Percentiles rank a stretch among this genome's conserved stretches.
Conservation (phyloP, 1,140 invertebrate species). For the Drosophila asahinai region DNA sequence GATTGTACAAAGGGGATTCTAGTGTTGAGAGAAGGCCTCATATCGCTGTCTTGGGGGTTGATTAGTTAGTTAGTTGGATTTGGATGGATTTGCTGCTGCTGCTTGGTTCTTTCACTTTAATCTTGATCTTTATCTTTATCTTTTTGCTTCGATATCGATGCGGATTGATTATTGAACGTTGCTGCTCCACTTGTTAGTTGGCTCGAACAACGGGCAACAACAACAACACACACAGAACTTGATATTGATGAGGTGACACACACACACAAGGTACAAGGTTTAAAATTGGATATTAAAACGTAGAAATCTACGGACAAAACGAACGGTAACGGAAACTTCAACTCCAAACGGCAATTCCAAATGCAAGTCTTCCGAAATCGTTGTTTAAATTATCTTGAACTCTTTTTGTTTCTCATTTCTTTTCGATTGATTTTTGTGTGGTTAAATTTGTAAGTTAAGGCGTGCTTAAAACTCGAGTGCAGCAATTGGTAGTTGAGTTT, state of each 20-base stretch:
- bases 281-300: constrained; percentile 28
- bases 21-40: constrained; percentile 80
- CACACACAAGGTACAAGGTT: constrained; percentile 12
- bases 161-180: constrained; percentile 5
- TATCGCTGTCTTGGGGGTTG: constrained; percentile 51
- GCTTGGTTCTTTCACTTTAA: constrained; percentile 25
- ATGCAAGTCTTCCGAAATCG: constrained; percentile 20
- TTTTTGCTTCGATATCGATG: constrained; percentile 3
- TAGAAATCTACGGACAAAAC: constrained; percentile 30
- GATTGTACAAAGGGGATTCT: constrained; percentile 81
- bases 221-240: constrained; percentile 35
- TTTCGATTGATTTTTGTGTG: constrained; percentile 1
- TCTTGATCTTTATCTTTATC: background rate
- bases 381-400: background rate
- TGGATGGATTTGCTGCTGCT: constrained; percentile 14
- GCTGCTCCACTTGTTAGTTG: background rate
- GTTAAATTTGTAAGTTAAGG: constrained; percentile 8
- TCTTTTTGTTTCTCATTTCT: background rate
- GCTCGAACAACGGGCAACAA: constrained; percentile 9
- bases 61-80: constrained; percentile 17
- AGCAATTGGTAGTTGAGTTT: constrained; percentile 31
- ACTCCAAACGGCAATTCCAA: constrained; percentile 27
- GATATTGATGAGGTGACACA: constrained; percentile 30
- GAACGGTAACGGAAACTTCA: constrained; percentile 22
- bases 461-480: constrained; percentile 51